Percentiles rank a stretch among this genome's conserved stretches.
Evolutionary conservation across 2,888 invertebrate species (phyloP).

Genomic region (Thyatira batis): DNA sequence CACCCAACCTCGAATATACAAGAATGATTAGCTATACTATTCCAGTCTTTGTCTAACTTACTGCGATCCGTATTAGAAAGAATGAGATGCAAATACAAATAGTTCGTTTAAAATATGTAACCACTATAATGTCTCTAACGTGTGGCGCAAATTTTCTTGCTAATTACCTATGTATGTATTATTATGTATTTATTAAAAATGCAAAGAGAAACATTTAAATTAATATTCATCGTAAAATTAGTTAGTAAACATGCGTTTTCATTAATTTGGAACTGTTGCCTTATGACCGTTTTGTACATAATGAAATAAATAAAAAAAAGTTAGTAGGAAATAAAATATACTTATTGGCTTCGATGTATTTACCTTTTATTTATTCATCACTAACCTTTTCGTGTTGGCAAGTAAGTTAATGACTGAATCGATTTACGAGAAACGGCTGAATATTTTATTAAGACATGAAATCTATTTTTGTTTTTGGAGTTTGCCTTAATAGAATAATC

Average conservation of each 20-base stretch:
- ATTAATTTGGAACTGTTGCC: conserved; percentile 78
- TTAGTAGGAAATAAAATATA: conserved; percentile 78
- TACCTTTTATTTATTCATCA: conserved; percentile 45
- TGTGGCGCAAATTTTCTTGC: conserved; percentile 53
- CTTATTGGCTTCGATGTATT: conserved; percentile 75
- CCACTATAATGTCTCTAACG: conserved; percentile 18
- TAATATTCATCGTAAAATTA: conserved; percentile 39
- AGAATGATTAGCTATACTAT: too few relatives aligned
- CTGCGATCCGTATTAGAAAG: too few relatives aligned
- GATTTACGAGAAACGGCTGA: background rate
- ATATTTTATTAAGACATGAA: background rate
- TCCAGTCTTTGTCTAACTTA: too few relatives aligned
- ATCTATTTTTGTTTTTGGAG: background rate
- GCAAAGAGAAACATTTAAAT: conserved; percentile 43
- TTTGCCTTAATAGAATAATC: background rate
- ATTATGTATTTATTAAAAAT: conserved; percentile 13
- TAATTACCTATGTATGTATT: conserved; percentile 27
- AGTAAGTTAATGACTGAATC: background rate
- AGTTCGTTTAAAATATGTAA: background rate
- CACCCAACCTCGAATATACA: too few relatives aligned
- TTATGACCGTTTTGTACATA: conserved; percentile 81
- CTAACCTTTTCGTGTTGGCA: conserved; percentile 7
- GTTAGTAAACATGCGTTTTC: conserved; percentile 51
- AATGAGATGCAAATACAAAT: too few relatives aligned
- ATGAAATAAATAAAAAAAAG: conserved; percentile 68